Conservation (phyloP, 1,140 invertebrate genomes). For the Drosophila sulfurigaster region DNA sequence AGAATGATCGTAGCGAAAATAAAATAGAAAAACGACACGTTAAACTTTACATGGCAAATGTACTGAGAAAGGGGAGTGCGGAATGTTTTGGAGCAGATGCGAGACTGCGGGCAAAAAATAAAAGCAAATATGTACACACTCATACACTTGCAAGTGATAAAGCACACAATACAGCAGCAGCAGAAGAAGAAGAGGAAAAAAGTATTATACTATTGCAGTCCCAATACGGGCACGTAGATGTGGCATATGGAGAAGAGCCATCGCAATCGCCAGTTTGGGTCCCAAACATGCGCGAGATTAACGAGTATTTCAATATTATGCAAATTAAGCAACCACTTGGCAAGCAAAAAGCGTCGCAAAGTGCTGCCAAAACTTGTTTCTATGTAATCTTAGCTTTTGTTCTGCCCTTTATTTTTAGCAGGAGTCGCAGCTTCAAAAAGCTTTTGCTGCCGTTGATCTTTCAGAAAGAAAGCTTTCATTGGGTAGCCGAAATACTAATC, state of each 20-base stretch:
- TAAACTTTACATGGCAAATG: slow-evolving; percentile 5
- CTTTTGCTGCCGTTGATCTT: neutral
- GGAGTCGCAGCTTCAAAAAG: neutral
- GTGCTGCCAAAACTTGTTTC: slow-evolving; percentile 20
- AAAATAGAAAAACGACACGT: slow-evolving; percentile 41
- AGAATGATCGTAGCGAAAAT: slow-evolving; percentile 31
- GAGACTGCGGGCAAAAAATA: slow-evolving; percentile 50
- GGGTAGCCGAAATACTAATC: neutral
- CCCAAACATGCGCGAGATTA: slow-evolving; percentile 39
- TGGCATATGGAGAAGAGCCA: slow-evolving; percentile 14
- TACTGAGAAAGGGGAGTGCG: neutral
- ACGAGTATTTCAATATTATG: slow-evolving; percentile 40
- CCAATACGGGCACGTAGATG: slow-evolving; percentile 35
- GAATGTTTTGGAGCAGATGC: slow-evolving; percentile 17
- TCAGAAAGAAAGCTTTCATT: neutral
- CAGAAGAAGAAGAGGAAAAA: neutral
- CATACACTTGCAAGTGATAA: slow-evolving; percentile 22
- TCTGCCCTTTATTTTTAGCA: neutral
- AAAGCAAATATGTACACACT: slow-evolving; percentile 57
- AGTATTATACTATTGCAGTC: slow-evolving; percentile 25
- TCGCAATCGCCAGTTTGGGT: slow-evolving; percentile 15
- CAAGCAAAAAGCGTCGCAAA: neutral
- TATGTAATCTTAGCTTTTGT: slow-evolving; percentile 5
- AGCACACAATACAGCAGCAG: slow-evolving; percentile 22
- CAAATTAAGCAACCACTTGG: slow-evolving; percentile 28